These are phyloP conservation scores for Cataglyphis livida DNA, from an alignment of 2,888 invertebrate genomes.

Conservation along the genomic window DNA sequence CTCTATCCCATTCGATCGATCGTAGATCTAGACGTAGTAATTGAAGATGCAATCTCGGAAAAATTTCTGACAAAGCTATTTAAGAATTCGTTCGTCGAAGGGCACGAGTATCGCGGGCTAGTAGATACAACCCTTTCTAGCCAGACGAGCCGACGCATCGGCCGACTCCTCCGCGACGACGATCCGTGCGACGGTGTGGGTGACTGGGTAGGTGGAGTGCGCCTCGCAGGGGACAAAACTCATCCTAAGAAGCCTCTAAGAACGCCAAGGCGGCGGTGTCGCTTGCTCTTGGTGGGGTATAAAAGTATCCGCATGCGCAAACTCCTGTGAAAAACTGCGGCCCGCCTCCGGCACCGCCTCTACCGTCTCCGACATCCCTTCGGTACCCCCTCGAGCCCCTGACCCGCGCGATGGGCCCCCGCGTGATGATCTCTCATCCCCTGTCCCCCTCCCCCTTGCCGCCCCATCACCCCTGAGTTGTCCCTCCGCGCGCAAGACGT, in stretches of 20 bases:
- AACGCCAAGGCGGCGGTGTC: conserved; percentile 79
- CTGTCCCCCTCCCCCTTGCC: conserved; percentile 35
- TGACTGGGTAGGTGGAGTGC: conserved; percentile 44
- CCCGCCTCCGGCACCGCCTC: conserved; percentile 84
- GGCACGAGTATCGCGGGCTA: conserved; percentile 68
- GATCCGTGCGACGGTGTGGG: conserved; percentile 34
- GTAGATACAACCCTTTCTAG: conserved; percentile 75
- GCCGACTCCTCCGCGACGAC: conserved; percentile 45
- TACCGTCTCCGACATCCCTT: conserved; percentile 73
- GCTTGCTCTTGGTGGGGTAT: conserved; percentile 78
- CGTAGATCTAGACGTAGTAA: not conserved
- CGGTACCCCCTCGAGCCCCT: conserved; percentile 51
- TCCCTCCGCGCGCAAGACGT: conserved; percentile 78
- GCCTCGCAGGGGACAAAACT: conserved; percentile 81
- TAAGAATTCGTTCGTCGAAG: conserved; percentile 45
- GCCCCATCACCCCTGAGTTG: conserved; percentile 22
- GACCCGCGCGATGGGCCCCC: conserved; percentile 53
- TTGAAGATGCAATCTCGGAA: not conserved
- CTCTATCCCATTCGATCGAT: not conserved
- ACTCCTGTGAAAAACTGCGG: conserved; percentile 81
- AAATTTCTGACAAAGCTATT: conserved; percentile 10
- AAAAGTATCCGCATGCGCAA: conserved; percentile 85
- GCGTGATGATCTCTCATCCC: conserved; percentile 35
- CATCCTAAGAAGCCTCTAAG: conserved; percentile 85
- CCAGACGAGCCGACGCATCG: conserved; percentile 52